phyloP scores from a whole-genome alignment of 2,888 invertebrate genomes.

The Drosophila tanythrix region DNA sequence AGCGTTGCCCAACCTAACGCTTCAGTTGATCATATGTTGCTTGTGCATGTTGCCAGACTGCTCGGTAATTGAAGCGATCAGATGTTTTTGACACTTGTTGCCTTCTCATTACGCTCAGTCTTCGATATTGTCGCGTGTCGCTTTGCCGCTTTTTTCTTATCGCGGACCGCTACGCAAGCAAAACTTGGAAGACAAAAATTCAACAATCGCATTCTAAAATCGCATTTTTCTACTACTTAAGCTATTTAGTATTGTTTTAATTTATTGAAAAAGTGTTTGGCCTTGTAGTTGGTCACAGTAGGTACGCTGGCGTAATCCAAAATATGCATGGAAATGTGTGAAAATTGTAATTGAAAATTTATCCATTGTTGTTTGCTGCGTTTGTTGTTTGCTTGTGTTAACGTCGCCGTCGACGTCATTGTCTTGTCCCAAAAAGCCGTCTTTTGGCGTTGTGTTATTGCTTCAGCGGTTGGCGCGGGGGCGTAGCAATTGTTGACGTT shows the following conservation, averaged over 20 bases:
- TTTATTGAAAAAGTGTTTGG: constrained; percentile 41
- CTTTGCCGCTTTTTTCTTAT: constrained; percentile 55
- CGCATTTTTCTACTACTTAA: constrained; percentile 42
- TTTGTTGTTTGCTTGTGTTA: constrained; percentile 55
- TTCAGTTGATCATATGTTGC: constrained; percentile 27
- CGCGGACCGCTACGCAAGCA: constrained; percentile 56
- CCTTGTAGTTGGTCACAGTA: constrained; percentile 17
- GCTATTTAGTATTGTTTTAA: constrained; percentile 43
- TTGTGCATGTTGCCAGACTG: constrained; percentile 30
- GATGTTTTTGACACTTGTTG: constrained; percentile 76
- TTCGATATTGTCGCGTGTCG: constrained; percentile 57
- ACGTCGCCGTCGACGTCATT: constrained; percentile 31
- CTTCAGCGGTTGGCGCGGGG: constrained; percentile 38
- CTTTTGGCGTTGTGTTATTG: constrained; percentile 43
- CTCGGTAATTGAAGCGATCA: constrained; percentile 48
- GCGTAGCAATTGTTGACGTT: constrained; percentile 48
- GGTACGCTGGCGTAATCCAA: constrained; percentile 20
- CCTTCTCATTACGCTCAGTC: constrained; percentile 50
- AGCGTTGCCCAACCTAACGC: constrained; percentile 35
- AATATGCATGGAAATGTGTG: constrained; percentile 53
- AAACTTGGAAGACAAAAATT: constrained; percentile 13
- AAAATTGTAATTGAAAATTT: constrained; percentile 58
- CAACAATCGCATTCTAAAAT: constrained; percentile 40
- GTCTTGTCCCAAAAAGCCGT: constrained; percentile 54
- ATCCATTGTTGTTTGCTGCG: constrained; percentile 50